Evolutionary conservation across 2,797 vertebrate species (phyloP).

Genomic region (Poecilia picta): DNA sequence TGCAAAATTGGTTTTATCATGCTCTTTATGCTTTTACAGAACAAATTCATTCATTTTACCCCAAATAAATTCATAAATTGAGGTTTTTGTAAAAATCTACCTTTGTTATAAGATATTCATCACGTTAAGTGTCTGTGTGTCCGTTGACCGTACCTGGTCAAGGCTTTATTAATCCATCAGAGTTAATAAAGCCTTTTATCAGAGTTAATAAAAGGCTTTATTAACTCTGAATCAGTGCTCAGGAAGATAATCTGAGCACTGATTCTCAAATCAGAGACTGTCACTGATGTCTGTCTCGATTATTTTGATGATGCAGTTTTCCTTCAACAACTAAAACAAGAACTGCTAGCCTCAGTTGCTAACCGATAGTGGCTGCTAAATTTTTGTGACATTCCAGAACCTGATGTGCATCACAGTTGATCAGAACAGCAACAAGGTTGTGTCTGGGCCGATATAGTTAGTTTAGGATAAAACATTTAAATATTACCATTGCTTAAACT

Average conservation of each 20-base stretch:
- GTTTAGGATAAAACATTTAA: not conserved
- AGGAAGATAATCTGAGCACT: not conserved
- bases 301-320: not conserved
- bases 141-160: not conserved
- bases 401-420: not conserved
- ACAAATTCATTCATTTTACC: not conserved
- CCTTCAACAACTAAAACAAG: not conserved
- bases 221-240: too few relatives aligned
- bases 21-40: not conserved
- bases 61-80: not conserved
- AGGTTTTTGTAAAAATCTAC: not conserved
- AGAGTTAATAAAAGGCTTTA: not conserved
- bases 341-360: not conserved
- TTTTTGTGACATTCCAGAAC: not conserved
- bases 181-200: not conserved
- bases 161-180: not conserved
- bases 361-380: not conserved
- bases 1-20: not conserved
- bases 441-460: not conserved
- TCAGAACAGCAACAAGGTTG: not conserved
- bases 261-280: not conserved
- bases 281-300: not conserved
- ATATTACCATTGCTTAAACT: not conserved
- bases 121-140: not conserved
- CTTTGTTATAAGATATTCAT: not conserved